phyloP scores from a whole-genome alignment of 92 coral and sea anemone genomes.

The Epizoanthus rinbou region DNA sequence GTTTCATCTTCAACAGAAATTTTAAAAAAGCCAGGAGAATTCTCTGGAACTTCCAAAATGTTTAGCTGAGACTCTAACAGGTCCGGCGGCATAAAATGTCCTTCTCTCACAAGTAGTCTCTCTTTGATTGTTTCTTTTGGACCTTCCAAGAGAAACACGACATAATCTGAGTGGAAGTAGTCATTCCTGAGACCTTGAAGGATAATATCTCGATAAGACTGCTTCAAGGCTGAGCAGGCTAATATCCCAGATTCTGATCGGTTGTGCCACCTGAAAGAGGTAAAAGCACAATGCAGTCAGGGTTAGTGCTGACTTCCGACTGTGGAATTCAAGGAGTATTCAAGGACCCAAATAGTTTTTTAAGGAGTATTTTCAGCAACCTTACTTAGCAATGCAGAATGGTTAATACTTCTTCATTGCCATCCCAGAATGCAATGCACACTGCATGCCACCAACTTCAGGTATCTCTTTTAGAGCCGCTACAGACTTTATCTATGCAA shows the following conservation, averaged over 20 bases:
- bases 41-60: constrained; percentile 66
- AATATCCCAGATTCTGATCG: constrained; percentile 82
- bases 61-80: constrained; percentile 86
- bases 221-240: constrained; percentile 93
- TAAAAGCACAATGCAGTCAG: not conserved
- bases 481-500: no score
- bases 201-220: constrained; percentile 79
- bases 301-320: no score
- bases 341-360: no score
- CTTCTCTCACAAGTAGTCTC: constrained; percentile 69
- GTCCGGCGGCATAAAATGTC: constrained; percentile 76
- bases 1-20: constrained; percentile 70
- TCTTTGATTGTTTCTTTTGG: constrained; percentile 72
- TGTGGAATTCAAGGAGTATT: no score
- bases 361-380: no score
- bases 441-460: no score
- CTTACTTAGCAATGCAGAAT: no score
- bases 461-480: no score
- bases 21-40: constrained; percentile 49
- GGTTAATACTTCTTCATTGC: no score
- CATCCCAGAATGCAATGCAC: no score
- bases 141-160: constrained; percentile 79
- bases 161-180: constrained; percentile 40
- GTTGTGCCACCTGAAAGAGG: constrained; percentile 69
- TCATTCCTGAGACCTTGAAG: constrained; percentile 63